phyloP scores from a whole-genome alignment of 2,888 invertebrate species.

The Mylabris sibirica region DNA sequence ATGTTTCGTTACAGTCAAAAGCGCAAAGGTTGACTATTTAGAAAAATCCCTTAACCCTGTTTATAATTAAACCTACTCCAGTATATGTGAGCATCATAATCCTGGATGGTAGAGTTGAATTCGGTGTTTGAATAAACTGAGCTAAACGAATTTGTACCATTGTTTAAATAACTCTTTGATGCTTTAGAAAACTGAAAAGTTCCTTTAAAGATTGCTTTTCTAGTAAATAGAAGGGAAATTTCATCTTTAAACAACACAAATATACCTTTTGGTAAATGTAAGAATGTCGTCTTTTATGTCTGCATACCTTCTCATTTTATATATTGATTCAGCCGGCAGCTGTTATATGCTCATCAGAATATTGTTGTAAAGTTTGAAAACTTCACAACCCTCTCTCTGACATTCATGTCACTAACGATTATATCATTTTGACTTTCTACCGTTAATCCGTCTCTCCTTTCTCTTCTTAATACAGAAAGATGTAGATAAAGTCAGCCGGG shows the following conservation, averaged over 20 bases:
- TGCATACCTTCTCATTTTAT: constrained; percentile 46
- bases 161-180: background rate
- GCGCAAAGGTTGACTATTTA: too few species aligned
- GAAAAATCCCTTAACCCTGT: too few species aligned
- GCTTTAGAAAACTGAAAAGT: background rate
- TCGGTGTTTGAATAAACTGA: too few species aligned
- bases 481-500: constrained; percentile 31
- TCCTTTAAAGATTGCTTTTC: background rate
- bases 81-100: too few species aligned
- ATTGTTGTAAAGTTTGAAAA: constrained; percentile 53
- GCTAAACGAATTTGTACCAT: background rate
- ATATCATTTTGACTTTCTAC: constrained; percentile 49
- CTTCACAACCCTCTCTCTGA: constrained; percentile 50
- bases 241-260: background rate
- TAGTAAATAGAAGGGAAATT: background rate
- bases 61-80: too few species aligned
- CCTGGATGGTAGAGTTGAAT: too few species aligned
- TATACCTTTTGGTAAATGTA: constrained; percentile 38
- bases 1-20: too few species aligned
- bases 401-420: constrained; percentile 52
- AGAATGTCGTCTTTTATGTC: too few species aligned
- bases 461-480: constrained; percentile 14
- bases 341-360: constrained; percentile 56
- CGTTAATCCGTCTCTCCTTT: constrained; percentile 45
- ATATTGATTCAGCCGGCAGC: constrained; percentile 54